Evolutionary conservation across 53 echinoderm and acorn worm genomes (phyloP), one percentile per base, ranked within the genome.

Genomic region (Luidia sarsii): DNA sequence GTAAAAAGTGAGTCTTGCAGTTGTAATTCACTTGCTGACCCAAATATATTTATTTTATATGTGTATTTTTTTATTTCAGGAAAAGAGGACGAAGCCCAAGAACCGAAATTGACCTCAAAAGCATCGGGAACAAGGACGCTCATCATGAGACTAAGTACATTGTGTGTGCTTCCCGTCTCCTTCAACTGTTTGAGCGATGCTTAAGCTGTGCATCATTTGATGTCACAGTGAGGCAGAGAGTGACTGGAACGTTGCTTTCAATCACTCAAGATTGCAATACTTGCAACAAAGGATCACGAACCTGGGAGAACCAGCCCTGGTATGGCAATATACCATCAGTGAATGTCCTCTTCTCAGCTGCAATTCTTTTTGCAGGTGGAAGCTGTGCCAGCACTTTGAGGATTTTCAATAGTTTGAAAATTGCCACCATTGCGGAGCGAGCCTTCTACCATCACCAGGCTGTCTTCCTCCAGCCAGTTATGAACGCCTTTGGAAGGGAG

Each of bases 241-340:
- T 67, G 14, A 82, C 56, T 68, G 57, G 82, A 2, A 66, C 68
- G 4, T n/a, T 82, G 14, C 37, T 82, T 7, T 15, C 28, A 19
- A 33, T 82, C 11, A 82, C 39, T 3, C 68, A 68, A 6, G 67
- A 82, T 22, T 82, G 82, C 69, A 38, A 51, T 7, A 52, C 15
- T 10, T 82, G 68, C 55, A 21, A 34, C 18, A 33, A 11, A 23
- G 18, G 34, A 16, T 14, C 31, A 6, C 50, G n/a, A 35, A 81
- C n/a, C 37, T 81, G 81, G 81, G 67, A 81, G 39, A 81, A 67
- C 67, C 53, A 81, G 22, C 81, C 81, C 9, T 81, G 65, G 65
- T 81, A 50, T 53, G 51, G 65, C 9, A 49, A 33, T 4, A 51
- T 66, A 21, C 81, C 81, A 2, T 49, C 81, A 18, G 66, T 20